phyloP scores from a whole-genome alignment of 64 coral and sea anemone species.

The Dendrophyllia cribrosa region DNA sequence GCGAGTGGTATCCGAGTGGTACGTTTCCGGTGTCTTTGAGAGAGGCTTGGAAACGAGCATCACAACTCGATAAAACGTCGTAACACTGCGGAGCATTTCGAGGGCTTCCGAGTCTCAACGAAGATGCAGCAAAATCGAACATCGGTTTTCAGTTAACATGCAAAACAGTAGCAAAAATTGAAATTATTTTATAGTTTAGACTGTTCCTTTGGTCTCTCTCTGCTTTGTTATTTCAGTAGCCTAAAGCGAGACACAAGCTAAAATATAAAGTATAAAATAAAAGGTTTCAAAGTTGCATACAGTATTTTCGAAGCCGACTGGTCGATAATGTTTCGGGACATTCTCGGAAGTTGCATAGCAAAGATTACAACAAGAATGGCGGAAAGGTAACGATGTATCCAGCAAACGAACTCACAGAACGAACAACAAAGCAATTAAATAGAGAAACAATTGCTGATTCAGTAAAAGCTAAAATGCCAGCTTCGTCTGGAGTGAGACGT shows the following conservation, averaged over 20 bases:
- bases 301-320: background rate
- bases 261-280: too few relatives aligned
- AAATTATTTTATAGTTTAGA: too few relatives aligned
- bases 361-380: background rate
- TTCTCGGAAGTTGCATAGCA: conserved; percentile 35
- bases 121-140: too few relatives aligned
- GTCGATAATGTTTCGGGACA: background rate
- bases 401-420: conserved; percentile 26
- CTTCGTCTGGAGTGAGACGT: conserved; percentile 1
- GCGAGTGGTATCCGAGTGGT: background rate
- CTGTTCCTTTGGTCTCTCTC: too few relatives aligned
- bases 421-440: background rate
- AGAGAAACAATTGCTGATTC: background rate
- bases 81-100: background rate
- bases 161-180: too few relatives aligned
- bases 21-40: background rate
- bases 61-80: background rate
- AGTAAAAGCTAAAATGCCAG: conserved; percentile 34
- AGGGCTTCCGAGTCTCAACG: background rate
- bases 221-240: too few relatives aligned
- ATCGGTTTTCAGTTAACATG: too few relatives aligned
- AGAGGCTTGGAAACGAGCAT: background rate
- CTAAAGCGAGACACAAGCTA: too few relatives aligned
- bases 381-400: conserved; percentile 7
- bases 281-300: too few relatives aligned